Evolutionary conservation across 1,140 invertebrate species (phyloP), one percentile per base, ranked within the genome.

Genomic region (Galleria mellonella): DNA sequence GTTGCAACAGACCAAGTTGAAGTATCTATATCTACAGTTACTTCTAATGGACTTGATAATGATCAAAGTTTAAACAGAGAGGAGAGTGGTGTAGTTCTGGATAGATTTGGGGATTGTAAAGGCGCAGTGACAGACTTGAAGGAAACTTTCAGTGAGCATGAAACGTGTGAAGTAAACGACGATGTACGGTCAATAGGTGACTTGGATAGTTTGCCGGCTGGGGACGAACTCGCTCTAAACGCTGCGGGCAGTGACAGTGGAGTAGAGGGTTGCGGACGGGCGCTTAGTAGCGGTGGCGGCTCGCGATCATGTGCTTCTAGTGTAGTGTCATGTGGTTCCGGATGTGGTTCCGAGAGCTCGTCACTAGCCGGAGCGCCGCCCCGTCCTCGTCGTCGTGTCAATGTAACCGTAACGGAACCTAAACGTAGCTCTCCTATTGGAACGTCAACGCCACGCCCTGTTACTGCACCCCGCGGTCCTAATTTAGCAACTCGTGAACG

Each of bases 221-320:
- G 71, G 0, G 81, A 85, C 30, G 82, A 83, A 38, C 44, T 83
- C 13, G 74, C 40, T 0, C 55, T 82, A 13, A 74, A 72, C 50
- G 78, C 88, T 47, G 91, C 93, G 45, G 93, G 92, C 17, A 94
- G 92, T 62, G 93, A 94, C 63, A 94, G 93, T 58, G 93, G 93
- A 0, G 91, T 94, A 1, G 93, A 94, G 62, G 89, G 91, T 27
- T 91, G 91, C 55, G 89, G 90, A 0, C 90, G 90, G 56, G 89
- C 88, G 32, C 90, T 89, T 56, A 93, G 89, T 68, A 88, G 89
- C 61, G 87, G 90, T n/a, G 87, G 89, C 28, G 71, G 89, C 45
- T 86, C 83, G 6, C 69, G 84, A 0, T 93, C 92, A 0, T 93
- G 92, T 59, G 91, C 92, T 42, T 93, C 92, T 9, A 93, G 93